These are phyloP conservation scores for Caloenas nicobarica DNA, from an alignment of 2,113 vertebrate genomes.

Conservation along the genomic window DNA sequence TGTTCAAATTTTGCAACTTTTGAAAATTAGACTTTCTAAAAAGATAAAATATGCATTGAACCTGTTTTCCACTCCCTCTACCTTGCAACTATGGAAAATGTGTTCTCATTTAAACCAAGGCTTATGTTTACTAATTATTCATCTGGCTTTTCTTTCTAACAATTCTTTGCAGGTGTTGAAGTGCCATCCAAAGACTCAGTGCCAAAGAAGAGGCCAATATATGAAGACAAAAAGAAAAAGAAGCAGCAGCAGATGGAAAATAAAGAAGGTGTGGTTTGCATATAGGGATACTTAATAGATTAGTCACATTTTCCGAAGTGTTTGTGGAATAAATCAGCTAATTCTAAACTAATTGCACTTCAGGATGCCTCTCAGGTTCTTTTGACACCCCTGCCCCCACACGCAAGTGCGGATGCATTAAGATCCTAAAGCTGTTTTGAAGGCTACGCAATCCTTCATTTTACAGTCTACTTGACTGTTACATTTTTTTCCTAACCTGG, in stretches of 20 bases:
- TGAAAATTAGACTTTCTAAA: background rate
- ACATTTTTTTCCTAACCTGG: background rate
- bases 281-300: background rate
- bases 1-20: background rate
- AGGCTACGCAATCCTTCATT: background rate
- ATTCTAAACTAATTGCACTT: background rate
- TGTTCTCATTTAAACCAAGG: background rate
- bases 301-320: background rate
- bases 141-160: background rate
- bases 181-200: slow-evolving; percentile 96
- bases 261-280: slow-evolving; percentile 83
- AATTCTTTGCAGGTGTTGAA: slow-evolving; percentile 84
- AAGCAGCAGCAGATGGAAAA: slow-evolving; percentile 81
- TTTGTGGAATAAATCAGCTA: background rate
- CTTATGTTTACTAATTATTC: background rate
- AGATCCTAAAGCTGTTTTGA: background rate
- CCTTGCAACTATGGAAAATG: background rate
- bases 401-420: background rate
- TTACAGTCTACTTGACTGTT: background rate
- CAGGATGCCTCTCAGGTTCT: background rate
- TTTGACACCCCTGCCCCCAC: background rate
- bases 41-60: background rate
- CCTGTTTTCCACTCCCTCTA: background rate
- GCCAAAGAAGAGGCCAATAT: slow-evolving; percentile 96
- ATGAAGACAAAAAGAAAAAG: slow-evolving; percentile 94